These are phyloP conservation scores for Microcebus murinus DNA, from an alignment of 2,113 vertebrate species.

Conservation along the genomic window DNA sequence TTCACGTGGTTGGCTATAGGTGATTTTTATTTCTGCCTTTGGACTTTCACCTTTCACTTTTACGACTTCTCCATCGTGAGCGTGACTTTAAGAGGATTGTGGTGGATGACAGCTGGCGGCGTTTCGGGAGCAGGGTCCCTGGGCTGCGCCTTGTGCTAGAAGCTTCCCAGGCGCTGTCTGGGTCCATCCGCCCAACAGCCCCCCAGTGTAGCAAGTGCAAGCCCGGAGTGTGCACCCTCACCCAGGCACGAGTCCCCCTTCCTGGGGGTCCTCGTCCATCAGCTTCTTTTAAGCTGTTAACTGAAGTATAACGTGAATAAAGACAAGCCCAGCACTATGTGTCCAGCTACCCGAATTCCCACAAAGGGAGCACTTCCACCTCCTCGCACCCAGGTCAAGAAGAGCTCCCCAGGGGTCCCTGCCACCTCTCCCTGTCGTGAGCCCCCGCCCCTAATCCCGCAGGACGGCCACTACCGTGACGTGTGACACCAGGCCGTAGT, in stretches of 20 bases:
- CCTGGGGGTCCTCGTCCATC: neutral
- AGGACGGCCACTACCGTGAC: neutral
- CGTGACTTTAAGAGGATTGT: neutral
- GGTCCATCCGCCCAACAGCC: neutral
- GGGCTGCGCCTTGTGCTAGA: neutral
- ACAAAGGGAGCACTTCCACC: neutral
- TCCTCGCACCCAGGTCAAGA: neutral
- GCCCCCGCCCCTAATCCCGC: no score
- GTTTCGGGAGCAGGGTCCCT: neutral
- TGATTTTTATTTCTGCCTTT: neutral
- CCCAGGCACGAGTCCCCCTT: neutral
- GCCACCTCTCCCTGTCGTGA: neutral
- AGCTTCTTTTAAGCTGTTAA: neutral
- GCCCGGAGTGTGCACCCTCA: neutral
- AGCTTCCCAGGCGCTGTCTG: neutral
- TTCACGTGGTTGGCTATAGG: neutral
- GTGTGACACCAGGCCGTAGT: rapidly evolving
- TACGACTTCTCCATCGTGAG: neutral
- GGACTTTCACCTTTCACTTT: neutral
- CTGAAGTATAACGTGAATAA: neutral
- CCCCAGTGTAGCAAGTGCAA: neutral
- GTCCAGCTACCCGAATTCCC: neutral
- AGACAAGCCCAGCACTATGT: neutral
- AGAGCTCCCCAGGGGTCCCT: no score
- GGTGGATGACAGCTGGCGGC: neutral